Base-by-base conservation (phyloP, 37 sponge, comb jelly and placozoan genomes). In the Beroe ovata region DNA sequence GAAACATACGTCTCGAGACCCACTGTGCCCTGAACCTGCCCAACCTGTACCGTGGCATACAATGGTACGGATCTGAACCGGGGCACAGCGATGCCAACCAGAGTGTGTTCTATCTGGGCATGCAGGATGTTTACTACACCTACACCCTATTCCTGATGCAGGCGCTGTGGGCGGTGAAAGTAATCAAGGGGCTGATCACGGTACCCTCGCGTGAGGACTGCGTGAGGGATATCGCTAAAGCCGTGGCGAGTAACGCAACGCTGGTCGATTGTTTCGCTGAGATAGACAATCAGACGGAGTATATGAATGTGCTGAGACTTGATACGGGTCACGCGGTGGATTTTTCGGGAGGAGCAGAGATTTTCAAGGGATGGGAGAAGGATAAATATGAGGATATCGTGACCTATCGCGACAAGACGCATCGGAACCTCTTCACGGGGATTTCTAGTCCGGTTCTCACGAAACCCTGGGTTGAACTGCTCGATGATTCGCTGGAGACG, bases 61-160 rank as follows among this genome's bases (percentile, higher is more conserved):
- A 88, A 35, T 92, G 63, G 88, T 36, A 29, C 25, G 38, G 38
- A 16, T 8, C 25, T 14, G 11, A 16, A 1, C 37, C 26, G 38
- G 71, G 71, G 26, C 26, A 11, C 37, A 69, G 32, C 11, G 18
- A 26, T 3, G 54, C 33, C 14, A 41, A 89, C 37, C 38, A 16
- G 0, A 71, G 60, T 60, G 26, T 92, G 21, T 40, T 88, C 38
- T 92, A 92, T 64, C 64, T 92, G 0, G 92, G 92, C 1, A 92
- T 92, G 92, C 90, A 92, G 60, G 71, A 92, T 66, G 89, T 66
- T 38, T 90, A n/a, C 28, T 92, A 81, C 66, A 89, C 92, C 33
- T 90, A 89, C 60, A 71, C 77, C 39, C 38, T 89, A 60, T 92
- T 92, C 38, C 84, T 88, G 29, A 29, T 61, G 11, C 92, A 92